Evolutionary conservation across 2,113 vertebrate species (phyloP).

Genomic region (Parus major): DNA sequence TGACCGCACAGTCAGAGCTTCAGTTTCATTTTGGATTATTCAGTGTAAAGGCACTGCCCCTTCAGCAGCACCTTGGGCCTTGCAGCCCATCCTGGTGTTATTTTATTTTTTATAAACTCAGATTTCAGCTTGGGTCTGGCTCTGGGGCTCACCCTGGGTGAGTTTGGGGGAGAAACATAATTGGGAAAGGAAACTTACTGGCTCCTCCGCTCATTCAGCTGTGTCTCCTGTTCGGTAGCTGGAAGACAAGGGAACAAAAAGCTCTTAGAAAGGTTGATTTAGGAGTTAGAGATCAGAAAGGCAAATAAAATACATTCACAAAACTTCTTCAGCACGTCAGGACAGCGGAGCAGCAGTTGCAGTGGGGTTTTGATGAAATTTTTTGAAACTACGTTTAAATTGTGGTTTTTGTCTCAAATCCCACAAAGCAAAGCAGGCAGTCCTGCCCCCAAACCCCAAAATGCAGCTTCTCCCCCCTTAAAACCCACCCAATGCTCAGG

Average conservation of each 20-base stretch:
- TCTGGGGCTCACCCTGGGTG: neutral
- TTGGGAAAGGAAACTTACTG: conserved; percentile 51
- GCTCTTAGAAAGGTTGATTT: neutral
- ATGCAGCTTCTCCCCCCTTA: neutral
- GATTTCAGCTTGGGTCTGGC: neutral
- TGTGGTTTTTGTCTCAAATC: neutral
- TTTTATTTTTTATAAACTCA: neutral
- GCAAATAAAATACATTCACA: neutral
- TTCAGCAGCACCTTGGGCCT: neutral
- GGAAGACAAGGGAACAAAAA: neutral
- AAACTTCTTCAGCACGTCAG: neutral
- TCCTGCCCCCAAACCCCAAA: neutral
- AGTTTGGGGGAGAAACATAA: accelerated
- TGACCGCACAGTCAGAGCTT: neutral
- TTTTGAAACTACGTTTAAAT: neutral
- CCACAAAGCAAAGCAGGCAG: neutral
- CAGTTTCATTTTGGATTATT: neutral
- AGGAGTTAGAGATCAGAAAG: neutral
- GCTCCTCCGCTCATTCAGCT: neutral
- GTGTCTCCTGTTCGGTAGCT: conserved; percentile 41
- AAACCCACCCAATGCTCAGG: neutral
- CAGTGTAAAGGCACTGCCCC: neutral
- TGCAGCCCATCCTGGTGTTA: neutral
- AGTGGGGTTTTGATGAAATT: neutral
- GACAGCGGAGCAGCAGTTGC: accelerated